These are phyloP conservation scores for Schizopygopsis malacanthus DNA, from an alignment of 2,797 vertebrate species.

Conservation along the genomic window DNA sequence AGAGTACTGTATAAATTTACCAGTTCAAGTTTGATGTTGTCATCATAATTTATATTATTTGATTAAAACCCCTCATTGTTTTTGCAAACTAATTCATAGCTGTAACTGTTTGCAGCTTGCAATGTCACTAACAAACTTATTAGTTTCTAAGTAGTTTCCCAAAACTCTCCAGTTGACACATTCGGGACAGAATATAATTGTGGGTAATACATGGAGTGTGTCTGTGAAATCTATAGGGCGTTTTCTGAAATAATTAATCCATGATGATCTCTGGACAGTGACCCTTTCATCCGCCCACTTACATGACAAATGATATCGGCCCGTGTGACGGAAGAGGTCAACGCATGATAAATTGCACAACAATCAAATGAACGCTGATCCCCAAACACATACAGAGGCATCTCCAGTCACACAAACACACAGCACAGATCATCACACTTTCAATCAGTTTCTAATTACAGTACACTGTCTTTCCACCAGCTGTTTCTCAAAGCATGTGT, in stretches of 20 bases:
- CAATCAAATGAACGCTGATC: background rate
- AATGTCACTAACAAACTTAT: background rate
- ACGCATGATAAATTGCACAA: background rate
- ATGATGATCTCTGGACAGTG: background rate
- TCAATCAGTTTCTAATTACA: constrained; percentile 16
- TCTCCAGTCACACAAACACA: background rate
- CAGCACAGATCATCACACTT: background rate
- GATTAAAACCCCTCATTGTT: background rate
- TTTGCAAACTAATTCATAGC: background rate
- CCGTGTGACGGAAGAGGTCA: constrained; percentile 4
- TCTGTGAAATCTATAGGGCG: constrained; percentile 22
- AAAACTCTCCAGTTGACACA: background rate
- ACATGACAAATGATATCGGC: background rate
- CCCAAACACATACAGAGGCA: background rate
- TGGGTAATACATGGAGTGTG: background rate
- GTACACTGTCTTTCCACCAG: background rate
- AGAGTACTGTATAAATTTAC: background rate
- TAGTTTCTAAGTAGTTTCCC: background rate
- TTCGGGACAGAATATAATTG: background rate
- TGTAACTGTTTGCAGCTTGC: background rate
- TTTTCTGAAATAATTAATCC: constrained; percentile 10
- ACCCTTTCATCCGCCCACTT: constrained; percentile 18
- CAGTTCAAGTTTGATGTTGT: background rate
- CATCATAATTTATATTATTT: background rate
- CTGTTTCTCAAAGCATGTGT: background rate